Evolutionary conservation across 2,113 vertebrate genomes (phyloP).

Genomic region (Argyrosomus japonicus): DNA sequence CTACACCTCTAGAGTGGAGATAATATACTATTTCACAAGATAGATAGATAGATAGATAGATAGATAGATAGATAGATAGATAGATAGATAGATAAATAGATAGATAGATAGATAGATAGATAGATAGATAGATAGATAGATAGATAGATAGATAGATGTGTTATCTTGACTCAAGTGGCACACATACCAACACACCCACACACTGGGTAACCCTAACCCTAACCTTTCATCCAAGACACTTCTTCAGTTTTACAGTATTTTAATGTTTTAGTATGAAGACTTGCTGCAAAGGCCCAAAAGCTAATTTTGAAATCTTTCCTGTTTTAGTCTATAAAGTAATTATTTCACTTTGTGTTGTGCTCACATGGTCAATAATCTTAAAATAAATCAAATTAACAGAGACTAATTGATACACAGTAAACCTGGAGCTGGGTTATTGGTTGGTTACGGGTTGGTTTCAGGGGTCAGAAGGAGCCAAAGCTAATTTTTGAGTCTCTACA

Average conservation of each 20-base stretch:
- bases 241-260: no score
- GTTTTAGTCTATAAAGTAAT: background rate
- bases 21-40: no score
- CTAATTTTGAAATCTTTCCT: background rate
- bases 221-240: background rate
- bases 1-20: no score
- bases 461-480: no score
- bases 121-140: conserved; percentile 42
- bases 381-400: background rate
- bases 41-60: background rate
- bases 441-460: background rate
- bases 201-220: conserved; percentile 4
- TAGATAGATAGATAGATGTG: conserved; percentile 10
- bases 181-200: background rate
- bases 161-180: conserved; percentile 33
- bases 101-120: conserved; percentile 41
- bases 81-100: conserved; percentile 27
- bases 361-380: background rate
- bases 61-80: conserved; percentile 15
- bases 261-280: background rate
- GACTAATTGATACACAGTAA: background rate
- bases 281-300: background rate
- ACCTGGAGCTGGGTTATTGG: background rate
- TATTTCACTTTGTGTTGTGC: background rate
- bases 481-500: background rate